phyloP scores from a whole-genome alignment of 30 jellyfish, hydroid and myxozoan species.

The Aurelia sp. region DNA sequence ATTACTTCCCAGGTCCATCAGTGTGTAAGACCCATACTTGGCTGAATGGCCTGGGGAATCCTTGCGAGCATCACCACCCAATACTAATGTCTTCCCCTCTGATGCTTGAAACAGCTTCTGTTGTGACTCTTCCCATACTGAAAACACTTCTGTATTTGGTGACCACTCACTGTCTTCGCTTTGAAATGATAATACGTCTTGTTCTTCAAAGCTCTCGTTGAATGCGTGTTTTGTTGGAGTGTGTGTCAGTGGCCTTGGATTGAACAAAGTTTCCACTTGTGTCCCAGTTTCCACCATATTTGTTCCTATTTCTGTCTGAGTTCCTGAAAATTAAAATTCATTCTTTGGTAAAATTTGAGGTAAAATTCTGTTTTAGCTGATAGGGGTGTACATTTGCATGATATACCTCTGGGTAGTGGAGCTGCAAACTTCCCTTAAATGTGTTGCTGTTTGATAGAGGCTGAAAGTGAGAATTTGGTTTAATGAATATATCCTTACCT shows the following conservation, averaged over 20 bases:
- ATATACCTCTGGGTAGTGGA: too few species aligned
- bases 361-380: too few species aligned
- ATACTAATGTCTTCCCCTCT: background rate
- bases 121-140: constrained; percentile 17
- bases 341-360: too few species aligned
- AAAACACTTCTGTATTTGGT: background rate
- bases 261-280: background rate
- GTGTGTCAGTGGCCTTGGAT: too few species aligned
- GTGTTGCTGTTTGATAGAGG: too few species aligned
- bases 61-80: constrained; percentile 21
- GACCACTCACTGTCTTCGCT: too few species aligned
- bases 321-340: constrained; percentile 7
- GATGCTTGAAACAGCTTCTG: background rate
- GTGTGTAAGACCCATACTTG: constrained; percentile 10
- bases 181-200: too few species aligned
- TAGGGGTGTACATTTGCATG: too few species aligned
- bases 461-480: too few species aligned
- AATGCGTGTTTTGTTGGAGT: too few species aligned
- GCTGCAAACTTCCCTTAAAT: too few species aligned
- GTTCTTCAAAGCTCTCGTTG: too few species aligned
- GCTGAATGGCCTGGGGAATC: constrained; percentile 18
- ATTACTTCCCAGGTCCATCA: constrained; percentile 12
- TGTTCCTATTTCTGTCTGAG: constrained; percentile 9
- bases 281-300: constrained; percentile 1
- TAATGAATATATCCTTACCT: background rate